Base-by-base conservation (phyloP, 2,113 vertebrate genomes). In the Megaleporinus macrocephalus region DNA sequence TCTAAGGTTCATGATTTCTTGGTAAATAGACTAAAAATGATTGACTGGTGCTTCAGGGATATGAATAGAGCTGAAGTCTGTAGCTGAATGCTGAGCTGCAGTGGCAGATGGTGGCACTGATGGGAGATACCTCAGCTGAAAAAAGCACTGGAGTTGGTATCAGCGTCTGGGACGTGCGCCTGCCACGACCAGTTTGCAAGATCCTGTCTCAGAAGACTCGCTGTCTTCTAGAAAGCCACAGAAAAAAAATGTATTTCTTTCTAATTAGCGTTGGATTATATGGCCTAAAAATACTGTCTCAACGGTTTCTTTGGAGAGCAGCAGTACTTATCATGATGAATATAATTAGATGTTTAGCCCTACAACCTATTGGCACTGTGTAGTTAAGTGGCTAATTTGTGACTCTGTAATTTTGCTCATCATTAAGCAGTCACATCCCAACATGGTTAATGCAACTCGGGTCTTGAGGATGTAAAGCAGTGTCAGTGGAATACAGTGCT, bases 81-180 rank as follows among this genome's bases (percentile, higher is more conserved):
- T 44, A 24, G 22, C 33, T 70, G 65, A 36, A 13, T 69, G n/a
- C 30, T 22, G 36, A 44, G 16, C 4, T 13, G 33, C 36, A 14
- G 33, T n/a, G n/a, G 66, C 66, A 70, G 36, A 70, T 44, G 36
- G 66, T 70, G 33, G 18, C 20, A 22, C 66, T 70, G 66, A 70
- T 13, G 36, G 66, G 36, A 70, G 41, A 44, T n/a, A 70, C 66
- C 66, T 44, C 66, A 22, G 33, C 36, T 70, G 33, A 22, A 61
- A 61, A 61, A 61, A 44, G 33, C 20, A 61, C 4, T 10, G 4
- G 57, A 26, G 66, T 24, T 36, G 66, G 66, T n/a, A 44, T 44
- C 22, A 33, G 24, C n/a, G 66, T 14, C 33, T 41, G 12, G 66
- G 66, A 22, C 3, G 1, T 6, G 36, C 13, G 33, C 36, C 66